Base-by-base conservation (phyloP, 2,888 invertebrate species). In the Hemicrepidius hirtus region DNA sequence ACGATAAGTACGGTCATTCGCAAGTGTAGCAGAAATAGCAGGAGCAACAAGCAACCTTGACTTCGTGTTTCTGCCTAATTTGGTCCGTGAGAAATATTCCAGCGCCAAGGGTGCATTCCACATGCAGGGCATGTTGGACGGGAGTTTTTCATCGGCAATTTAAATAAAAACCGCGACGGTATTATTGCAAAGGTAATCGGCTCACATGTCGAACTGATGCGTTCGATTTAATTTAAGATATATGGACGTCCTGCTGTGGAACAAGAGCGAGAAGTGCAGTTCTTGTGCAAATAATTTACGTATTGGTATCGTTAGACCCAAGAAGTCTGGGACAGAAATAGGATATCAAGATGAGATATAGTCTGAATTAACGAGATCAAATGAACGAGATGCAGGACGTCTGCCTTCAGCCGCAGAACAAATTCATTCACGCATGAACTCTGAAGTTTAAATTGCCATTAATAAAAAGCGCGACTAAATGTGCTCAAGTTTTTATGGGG, bases 11-110 rank as follows among this genome's bases (percentile, higher is more conserved):
- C 37, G 37, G 37, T 20, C 5, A 57, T 32, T 16, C 28, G 21
- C 57, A 41, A 62, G 57, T 24, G 53, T 6, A 46, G 46, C 40
- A 40, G 13, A 10, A 37, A 37, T 10, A 37, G 37, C 12, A 37
- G 37, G 13, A 40, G 55, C 57, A 66, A 18, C n/a, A n/a, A n/a
- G n/a, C n/a, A n/a, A n/a, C 68, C 68, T 68, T 68, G 68, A 49
- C 68, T 59, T 53, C 59, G 46, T 12, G 68, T 68, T 59, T 44
- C 41, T 57, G 57, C 57, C 57, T 68, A 81, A 81, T 81, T 83
- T 83, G 84, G 83, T 80, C 80, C 84, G 84, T 84, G 84, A 82
- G 84, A 84, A 83, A 82, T 81, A 79, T 78, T 77, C 77, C 80
- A 80, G 77, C 81, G 79, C 79, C 79, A 74, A 71, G 80, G 79